Percentiles rank a stretch among this genome's conserved stretches.
Conservation (phyloP, 2,797 vertebrate species). For the Sebastes cheni region DNA sequence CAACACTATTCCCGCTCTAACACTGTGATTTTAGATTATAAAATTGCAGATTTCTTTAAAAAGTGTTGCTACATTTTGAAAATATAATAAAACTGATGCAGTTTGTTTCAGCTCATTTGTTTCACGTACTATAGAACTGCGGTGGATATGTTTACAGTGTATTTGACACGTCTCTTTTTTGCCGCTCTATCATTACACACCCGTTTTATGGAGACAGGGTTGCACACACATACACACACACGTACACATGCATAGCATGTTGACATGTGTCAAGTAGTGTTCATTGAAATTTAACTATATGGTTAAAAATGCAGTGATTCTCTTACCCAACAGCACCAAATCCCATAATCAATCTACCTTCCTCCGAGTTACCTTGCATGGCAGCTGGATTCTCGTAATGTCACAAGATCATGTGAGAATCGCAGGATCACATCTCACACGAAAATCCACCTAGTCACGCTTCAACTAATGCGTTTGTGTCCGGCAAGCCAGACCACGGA, state of each 20-base stretch:
- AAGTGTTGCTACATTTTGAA: background rate
- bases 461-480: no score
- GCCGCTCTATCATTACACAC: background rate
- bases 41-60: background rate
- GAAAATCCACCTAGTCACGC: rapidly evolving
- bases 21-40: background rate
- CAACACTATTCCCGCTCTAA: background rate
- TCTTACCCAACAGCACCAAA: background rate
- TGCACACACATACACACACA: background rate
- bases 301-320: background rate
- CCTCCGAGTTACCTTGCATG: no score
- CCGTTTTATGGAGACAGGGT: background rate
- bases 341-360: no score
- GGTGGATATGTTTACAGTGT: background rate
- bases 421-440: no score
- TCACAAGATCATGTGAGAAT: no score
- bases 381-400: no score
- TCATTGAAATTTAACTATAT: background rate
- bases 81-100: background rate
- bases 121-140: background rate
- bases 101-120: background rate
- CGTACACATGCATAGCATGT: background rate
- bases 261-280: background rate
- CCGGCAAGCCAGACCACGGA: no score
- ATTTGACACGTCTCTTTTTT: background rate